Evolutionary conservation across 2,113 vertebrate species (phyloP), one percentile per base, ranked within the genome.

Genomic region (Pao palembangensis): DNA sequence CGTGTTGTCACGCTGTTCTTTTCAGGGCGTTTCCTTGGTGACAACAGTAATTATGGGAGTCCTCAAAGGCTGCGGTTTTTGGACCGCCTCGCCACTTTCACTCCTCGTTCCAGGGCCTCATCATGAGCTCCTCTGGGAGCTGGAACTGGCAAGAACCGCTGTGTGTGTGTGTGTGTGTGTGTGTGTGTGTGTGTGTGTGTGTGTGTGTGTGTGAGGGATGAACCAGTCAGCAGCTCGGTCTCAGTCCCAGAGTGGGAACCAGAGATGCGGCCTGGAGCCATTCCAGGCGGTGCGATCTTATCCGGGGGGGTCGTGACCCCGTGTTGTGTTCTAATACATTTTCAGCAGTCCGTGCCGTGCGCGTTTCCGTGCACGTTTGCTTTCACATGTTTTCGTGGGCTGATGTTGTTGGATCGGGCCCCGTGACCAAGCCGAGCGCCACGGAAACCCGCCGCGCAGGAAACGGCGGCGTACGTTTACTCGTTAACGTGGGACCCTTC

Each of bases 21-120:
- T 71, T 60, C 61, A 55, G 67, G 64, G 68, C 11, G 18, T 48
- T 57, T 58, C 49, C 61, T 56, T 38, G 49, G 41, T 68, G 76
- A 82, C 68, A 60, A 76, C 67, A 55, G 70, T 73, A 67, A 82
- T 83, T 58, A 85, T 79, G 49, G 0, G n/a, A 66, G 48, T 80
- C 55, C 66, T 79, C 19, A 64, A 75, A 67, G 59, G 56, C 63
- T 75, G 47, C 61, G 60, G 46, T 61, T 66, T 69, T 71, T 69
- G 67, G 71, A 56, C 51, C 0, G 31, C 49, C 0, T 63, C 13
- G 19, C 66, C 61, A 50, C 48, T 67, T 71, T 76, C 66, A 58
- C 55, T 62, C 25, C 68, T 20, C 71, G 47, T 51, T 67, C 70
- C 28, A 58, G 64, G 62, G 57, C 38, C 78, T 66, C 64, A 59